Percentiles rank a stretch among this genome's conserved stretches.
Evolutionary conservation across 2,113 vertebrate species (phyloP).

Genomic region (Oncorhynchus tshawytscha): DNA sequence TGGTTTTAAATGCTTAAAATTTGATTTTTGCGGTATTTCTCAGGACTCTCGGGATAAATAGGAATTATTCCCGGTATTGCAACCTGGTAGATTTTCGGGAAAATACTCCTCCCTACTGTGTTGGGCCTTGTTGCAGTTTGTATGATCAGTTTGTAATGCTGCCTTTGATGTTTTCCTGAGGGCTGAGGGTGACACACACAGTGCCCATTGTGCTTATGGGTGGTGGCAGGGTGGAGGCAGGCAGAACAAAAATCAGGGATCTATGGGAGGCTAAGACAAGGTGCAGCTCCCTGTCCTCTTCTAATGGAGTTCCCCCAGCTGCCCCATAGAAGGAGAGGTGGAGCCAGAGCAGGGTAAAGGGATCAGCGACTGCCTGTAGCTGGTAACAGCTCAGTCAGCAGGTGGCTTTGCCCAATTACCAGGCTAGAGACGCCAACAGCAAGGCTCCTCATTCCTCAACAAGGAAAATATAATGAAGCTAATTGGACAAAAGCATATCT

Average conservation of each 20-base stretch:
- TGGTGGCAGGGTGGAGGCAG: constrained; percentile 34
- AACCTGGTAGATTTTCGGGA: too few relatives aligned
- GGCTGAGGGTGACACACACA: constrained; percentile 48
- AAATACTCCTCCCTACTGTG: too few relatives aligned
- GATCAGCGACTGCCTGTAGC: constrained; percentile 60
- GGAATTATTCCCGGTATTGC: too few relatives aligned
- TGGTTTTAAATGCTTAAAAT: too few relatives aligned
- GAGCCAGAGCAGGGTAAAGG: constrained; percentile 32
- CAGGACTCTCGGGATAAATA: too few relatives aligned
- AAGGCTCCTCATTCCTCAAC: constrained; percentile 15
- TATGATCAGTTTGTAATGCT: constrained; percentile 49
- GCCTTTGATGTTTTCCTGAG: constrained; percentile 47
- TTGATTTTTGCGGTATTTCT: too few relatives aligned
- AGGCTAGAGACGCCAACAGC: constrained; percentile 47
- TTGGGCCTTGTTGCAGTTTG: too few relatives aligned
- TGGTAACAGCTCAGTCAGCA: constrained; percentile 61
- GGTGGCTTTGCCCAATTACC: constrained; percentile 63
- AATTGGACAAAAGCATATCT: constrained; percentile 14
- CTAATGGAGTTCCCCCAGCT: constrained; percentile 57
- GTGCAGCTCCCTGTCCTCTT: neutral
- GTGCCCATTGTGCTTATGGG: constrained; percentile 33
- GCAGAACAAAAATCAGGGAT: constrained; percentile 33
- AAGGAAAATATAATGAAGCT: constrained; percentile 18
- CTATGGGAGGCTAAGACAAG: neutral
- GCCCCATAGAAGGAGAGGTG: constrained; percentile 51